Base-by-base conservation (phyloP, 2,113 vertebrate species). In the Telmatochromis brachygnathus region DNA sequence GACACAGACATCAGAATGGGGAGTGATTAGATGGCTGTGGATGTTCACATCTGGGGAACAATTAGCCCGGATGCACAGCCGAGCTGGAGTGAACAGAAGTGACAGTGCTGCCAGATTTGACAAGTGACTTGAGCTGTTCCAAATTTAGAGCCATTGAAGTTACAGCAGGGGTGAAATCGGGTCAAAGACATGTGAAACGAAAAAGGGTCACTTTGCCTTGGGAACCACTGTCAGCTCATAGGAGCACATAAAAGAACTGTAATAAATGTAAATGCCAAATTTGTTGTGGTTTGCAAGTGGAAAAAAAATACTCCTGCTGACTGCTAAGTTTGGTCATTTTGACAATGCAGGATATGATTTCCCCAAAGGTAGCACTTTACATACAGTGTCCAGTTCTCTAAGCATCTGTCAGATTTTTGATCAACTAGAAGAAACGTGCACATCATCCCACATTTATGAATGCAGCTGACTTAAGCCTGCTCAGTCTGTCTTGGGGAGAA, bases 41-140 rank as follows among this genome's bases (percentile, higher is more conserved):
- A 95, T 95, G 93, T 88, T 92, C 93, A 94, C 93, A 95, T 96
- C 96, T 96, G 94, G 95, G 92, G 94, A 95, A 94, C 94, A 93
- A 96, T 96, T 96, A 96, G 94, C 93, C 94, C 70, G 79, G 92
- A 95, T 88, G 89, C 83, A 88, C 65, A 79, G 89, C 82, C 90
- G n/a, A 84, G 89, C 87, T 45, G 85, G 79, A 85, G 89, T 85
- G 88, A 93, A 92, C 87, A 84, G 49, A 91, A 90, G 91, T 93
- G 92, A 94, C 93, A 86, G 85, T 49, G 15, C 83, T 91, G 94
- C 92, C 92, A 91, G 68, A n/a, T 91, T 87, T 95, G 93, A 95
- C 91, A 92, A 82, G 89, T 55, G 84, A 92, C 89, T 92, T 15
- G 87, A 91, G 91, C 68, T 91, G 92, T 93, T 94, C 94, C 92